Conservation (phyloP, 2,888 invertebrate species). For the Biston stratarius region DNA sequence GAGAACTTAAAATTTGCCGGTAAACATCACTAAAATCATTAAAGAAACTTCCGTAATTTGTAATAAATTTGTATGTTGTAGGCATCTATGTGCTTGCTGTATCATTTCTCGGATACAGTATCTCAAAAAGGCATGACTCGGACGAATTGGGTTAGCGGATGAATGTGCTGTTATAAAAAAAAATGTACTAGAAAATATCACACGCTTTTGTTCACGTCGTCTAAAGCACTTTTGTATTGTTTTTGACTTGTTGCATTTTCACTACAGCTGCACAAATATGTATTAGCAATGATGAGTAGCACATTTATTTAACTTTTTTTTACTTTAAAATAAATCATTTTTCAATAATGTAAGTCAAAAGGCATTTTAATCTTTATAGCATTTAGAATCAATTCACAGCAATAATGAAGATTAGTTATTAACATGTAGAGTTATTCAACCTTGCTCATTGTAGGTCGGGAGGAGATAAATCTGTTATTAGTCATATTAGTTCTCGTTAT, state of each 20-base stretch:
- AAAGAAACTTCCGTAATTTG: conserved; percentile 2
- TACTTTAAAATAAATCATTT: neutral
- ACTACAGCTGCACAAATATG: conserved; percentile 34
- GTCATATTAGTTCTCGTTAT: conserved; percentile 37
- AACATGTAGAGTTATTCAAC: conserved; percentile 31
- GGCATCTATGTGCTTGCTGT: conserved; percentile 77
- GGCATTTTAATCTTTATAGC: neutral
- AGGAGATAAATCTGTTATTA: conserved; percentile 42
- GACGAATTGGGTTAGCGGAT: conserved; percentile 73
- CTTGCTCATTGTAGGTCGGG: conserved; percentile 46
- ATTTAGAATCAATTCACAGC: conserved; percentile 29
- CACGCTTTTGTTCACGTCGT: conserved; percentile 36
- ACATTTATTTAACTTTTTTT: neutral
- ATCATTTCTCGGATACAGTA: conserved; percentile 72
- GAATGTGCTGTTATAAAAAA: neutral
- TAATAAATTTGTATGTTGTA: conserved; percentile 51
- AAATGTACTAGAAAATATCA: conserved; percentile 5
- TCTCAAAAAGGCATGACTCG: conserved; percentile 70
- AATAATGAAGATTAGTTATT: conserved; percentile 18
- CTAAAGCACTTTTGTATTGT: conserved; percentile 10
- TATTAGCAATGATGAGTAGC: conserved; percentile 19
- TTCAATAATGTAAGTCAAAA: conserved; percentile 25
- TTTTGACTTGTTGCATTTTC: conserved; percentile 40
- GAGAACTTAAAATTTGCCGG: too few relatives aligned
- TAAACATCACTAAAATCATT: conserved; percentile 4